phyloP scores from a whole-genome alignment of 1,140 invertebrate species.

The Cyclina sinensis region DNA sequence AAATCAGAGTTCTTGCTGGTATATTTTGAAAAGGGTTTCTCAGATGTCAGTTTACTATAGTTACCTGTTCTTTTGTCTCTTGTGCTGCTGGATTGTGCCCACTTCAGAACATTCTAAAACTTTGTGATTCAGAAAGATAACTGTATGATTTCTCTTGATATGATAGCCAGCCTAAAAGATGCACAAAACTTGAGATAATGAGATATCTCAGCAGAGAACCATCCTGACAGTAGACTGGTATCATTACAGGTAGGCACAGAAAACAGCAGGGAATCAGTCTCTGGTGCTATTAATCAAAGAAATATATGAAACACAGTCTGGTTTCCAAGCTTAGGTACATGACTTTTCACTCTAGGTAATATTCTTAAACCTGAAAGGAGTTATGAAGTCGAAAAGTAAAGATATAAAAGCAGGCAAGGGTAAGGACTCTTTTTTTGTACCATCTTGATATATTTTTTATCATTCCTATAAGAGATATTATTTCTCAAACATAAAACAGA shows the following conservation, averaged over 20 bases:
- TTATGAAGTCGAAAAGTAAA: slow-evolving; percentile 9
- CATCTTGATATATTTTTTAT: neutral
- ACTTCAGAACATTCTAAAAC: too few species aligned
- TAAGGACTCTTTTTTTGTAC: neutral
- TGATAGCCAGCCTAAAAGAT: slow-evolving; percentile 36
- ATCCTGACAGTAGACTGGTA: slow-evolving; percentile 34
- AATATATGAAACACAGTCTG: slow-evolving; percentile 40
- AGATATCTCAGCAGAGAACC: slow-evolving; percentile 39
- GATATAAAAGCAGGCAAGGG: neutral
- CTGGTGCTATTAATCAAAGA: slow-evolving; percentile 13
- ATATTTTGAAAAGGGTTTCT: too few species aligned
- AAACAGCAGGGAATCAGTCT: slow-evolving; percentile 30
- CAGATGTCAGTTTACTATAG: too few species aligned
- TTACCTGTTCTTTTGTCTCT: neutral
- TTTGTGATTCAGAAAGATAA: too few species aligned
- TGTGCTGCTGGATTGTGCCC: too few species aligned
- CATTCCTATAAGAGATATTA: too few species aligned
- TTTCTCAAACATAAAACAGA: too few species aligned
- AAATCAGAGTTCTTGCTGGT: too few species aligned
- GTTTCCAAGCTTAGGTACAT: slow-evolving; percentile 2
- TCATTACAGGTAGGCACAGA: slow-evolving; percentile 27
- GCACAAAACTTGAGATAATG: slow-evolving; percentile 28
- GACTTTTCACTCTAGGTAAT: slow-evolving; percentile 1
- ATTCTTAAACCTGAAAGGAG: neutral
- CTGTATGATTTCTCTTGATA: too few species aligned